These are phyloP conservation scores for Scopus umbretta DNA, from an alignment of 2,113 vertebrate species.

Conservation along the genomic window DNA sequence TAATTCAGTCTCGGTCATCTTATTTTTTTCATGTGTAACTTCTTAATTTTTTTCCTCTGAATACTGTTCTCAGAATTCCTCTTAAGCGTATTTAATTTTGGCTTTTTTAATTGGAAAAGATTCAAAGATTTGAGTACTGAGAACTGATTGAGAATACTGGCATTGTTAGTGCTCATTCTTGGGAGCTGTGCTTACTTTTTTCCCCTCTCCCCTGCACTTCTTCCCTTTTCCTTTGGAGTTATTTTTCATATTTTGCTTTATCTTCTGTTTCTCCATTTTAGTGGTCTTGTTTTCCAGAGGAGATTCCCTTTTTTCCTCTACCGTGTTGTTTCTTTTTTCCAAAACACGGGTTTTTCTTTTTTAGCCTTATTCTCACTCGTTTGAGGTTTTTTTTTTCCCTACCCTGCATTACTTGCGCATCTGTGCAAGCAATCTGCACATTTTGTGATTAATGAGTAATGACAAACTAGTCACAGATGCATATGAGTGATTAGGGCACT, in stretches of 20 bases:
- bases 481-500: not conserved
- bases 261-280: not conserved
- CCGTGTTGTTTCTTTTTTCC: not conserved
- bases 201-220: accelerated
- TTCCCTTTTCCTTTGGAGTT: not conserved
- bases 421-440: not conserved
- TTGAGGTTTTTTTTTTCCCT: not conserved
- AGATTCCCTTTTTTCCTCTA: not conserved
- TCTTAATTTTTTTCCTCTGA: not conserved
- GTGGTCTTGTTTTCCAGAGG: not conserved
- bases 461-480: not conserved
- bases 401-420: not conserved
- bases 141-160: not conserved
- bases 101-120: not conserved
- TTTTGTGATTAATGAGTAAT: not conserved
- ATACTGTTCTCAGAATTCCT: not conserved
- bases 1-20: not conserved
- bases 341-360: not conserved
- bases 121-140: not conserved
- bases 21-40: not conserved
- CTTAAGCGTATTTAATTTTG: not conserved
- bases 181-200: not conserved
- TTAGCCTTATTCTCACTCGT: not conserved
- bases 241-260: not conserved
- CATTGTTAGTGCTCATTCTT: not conserved